These are phyloP conservation scores for Plumapathes pennacea DNA, from an alignment of 92 coral and sea anemone species.

Conservation along the genomic window DNA sequence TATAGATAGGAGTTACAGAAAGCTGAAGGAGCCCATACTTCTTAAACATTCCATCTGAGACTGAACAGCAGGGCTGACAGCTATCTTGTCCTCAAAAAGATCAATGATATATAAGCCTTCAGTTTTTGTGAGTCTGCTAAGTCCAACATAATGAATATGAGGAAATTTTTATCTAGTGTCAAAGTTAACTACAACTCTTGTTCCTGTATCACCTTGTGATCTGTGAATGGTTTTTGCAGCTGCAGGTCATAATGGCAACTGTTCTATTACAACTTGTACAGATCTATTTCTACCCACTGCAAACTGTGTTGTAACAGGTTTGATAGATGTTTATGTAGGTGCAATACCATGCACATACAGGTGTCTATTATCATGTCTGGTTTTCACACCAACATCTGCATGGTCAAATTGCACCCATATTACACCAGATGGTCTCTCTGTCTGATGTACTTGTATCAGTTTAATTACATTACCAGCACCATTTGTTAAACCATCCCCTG, in stretches of 20 bases:
- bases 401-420: slow-evolving; percentile 48
- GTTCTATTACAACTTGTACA: slow-evolving; percentile 44
- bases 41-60: no score
- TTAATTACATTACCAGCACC: slow-evolving; percentile 12
- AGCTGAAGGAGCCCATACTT: no score
- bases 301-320: slow-evolving; percentile 38
- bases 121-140: no score
- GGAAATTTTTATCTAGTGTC: no score
- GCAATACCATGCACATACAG: slow-evolving; percentile 19
- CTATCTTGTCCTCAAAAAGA: no score
- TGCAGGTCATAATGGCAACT: slow-evolving; percentile 43
- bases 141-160: no score
- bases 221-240: slow-evolving; percentile 35
- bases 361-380: slow-evolving; percentile 37
- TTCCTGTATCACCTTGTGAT: slow-evolving; percentile 22
- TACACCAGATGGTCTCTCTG: slow-evolving; percentile 28
- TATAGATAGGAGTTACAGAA: no score
- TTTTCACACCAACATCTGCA: slow-evolving; percentile 38
- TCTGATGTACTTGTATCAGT: slow-evolving; percentile 29
- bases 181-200: slow-evolving; percentile 3
- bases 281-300: slow-evolving; percentile 41
- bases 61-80: no score
- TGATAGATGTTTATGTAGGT: slow-evolving; percentile 38
- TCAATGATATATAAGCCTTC: no score
- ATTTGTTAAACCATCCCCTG: no score